Conservation (phyloP, 64 coral and sea anemone species). For the Actinia tenebrosa region DNA sequence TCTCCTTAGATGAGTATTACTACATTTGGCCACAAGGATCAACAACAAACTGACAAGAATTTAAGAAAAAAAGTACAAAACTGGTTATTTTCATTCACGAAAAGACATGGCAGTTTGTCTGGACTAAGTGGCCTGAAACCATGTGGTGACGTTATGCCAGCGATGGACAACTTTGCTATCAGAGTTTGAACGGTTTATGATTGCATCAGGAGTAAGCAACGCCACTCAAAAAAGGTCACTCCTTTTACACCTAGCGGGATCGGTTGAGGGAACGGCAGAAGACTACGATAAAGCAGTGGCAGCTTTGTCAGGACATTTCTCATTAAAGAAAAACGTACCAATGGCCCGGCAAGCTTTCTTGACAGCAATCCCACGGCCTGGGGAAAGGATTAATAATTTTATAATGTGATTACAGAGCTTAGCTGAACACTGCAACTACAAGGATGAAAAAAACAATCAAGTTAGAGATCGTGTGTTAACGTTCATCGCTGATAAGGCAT, state of each 20-base stretch:
- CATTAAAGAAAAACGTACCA: slow-evolving; percentile 46
- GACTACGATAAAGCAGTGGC: slow-evolving; percentile 56
- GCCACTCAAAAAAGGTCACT: slow-evolving; percentile 34
- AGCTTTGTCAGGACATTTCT: slow-evolving; percentile 30
- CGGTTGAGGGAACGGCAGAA: slow-evolving; percentile 24
- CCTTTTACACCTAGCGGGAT: not conserved
- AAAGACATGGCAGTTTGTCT: not conserved
- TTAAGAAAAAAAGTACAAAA: too few species aligned
- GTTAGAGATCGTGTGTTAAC: slow-evolving; percentile 32
- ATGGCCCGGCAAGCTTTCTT: slow-evolving; percentile 48
- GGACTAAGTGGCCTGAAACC: slow-evolving; percentile 38
- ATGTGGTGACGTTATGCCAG: slow-evolving; percentile 39
- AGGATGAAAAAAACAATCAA: slow-evolving; percentile 37
- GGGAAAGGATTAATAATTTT: slow-evolving; percentile 60
- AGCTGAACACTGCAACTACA: slow-evolving; percentile 27
- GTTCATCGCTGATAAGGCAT: slow-evolving; percentile 16
- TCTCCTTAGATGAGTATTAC: too few species aligned
- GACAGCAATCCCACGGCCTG: slow-evolving; percentile 8
- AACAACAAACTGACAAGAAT: too few species aligned
- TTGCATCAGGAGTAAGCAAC: slow-evolving; percentile 34
- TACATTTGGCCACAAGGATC: too few species aligned
- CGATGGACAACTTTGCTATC: slow-evolving; percentile 44
- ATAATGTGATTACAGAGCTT: slow-evolving; percentile 50
- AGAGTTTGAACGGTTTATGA: slow-evolving; percentile 55
- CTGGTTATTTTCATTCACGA: not conserved